A percentile compares a stretch with the other conserved stretches of the same genome.
These are phyloP conservation scores for Darevskia nairensis DNA, from an alignment of 2,797 vertebrate species.

Conservation along the genomic window DNA sequence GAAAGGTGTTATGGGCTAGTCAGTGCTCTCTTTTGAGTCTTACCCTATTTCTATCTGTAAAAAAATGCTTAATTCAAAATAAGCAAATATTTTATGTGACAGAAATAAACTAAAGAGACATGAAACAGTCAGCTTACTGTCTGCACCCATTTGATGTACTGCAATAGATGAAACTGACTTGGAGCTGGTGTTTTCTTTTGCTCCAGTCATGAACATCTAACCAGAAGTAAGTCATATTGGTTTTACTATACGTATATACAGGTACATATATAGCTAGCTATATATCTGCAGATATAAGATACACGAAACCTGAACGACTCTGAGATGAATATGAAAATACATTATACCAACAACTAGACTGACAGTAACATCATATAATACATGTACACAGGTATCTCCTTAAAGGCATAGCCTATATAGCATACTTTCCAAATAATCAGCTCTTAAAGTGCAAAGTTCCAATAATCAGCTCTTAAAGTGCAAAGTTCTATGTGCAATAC, in stretches of 20 bases:
- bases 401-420: too few relatives aligned
- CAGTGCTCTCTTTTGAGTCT: constrained; percentile 72
- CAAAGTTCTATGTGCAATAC: too few relatives aligned
- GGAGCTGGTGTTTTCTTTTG: neutral
- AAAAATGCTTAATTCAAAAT: neutral
- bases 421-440: too few relatives aligned
- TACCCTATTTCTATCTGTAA: constrained; percentile 68
- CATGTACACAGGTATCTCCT: too few relatives aligned
- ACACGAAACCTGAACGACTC: too few relatives aligned
- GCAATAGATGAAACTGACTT: neutral
- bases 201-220: neutral
- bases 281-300: too few relatives aligned
- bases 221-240: neutral
- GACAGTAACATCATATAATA: too few relatives aligned
- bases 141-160: neutral
- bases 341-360: too few relatives aligned
- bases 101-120: neutral
- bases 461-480: too few relatives aligned
- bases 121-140: neutral
- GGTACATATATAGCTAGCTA: neutral
- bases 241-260: neutral
- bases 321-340: too few relatives aligned
- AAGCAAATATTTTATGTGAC: neutral
- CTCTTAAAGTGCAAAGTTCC: too few relatives aligned
- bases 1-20: constrained; percentile 66